Percentiles rank a stretch among this genome's conserved stretches.
Conservation (phyloP, 2,113 vertebrate genomes). For the Centropus bengalensis region DNA sequence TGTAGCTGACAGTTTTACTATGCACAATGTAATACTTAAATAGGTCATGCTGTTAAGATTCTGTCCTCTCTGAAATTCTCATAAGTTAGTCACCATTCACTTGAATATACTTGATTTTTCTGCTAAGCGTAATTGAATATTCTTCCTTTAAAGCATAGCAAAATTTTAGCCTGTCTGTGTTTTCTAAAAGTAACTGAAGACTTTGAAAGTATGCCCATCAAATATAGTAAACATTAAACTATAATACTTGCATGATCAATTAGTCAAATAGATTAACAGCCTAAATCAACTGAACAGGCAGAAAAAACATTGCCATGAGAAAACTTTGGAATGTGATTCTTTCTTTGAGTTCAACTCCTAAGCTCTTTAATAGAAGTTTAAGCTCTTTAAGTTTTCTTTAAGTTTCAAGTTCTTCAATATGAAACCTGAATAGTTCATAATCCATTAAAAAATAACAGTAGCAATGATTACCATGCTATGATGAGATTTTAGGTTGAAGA, state of each 20-base stretch:
- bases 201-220: neutral
- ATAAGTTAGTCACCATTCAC: neutral
- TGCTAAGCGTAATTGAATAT: neutral
- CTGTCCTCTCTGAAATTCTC: neutral
- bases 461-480: neutral
- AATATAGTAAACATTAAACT: neutral
- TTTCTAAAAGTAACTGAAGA: neutral
- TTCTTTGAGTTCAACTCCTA: neutral
- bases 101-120: neutral
- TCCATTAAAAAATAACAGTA: neutral
- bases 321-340: neutral
- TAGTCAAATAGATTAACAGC: neutral
- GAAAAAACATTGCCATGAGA: conserved; percentile 14
- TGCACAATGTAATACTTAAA: neutral
- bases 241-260: neutral
- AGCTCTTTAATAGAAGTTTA: neutral
- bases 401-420: neutral
- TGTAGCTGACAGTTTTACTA: neutral
- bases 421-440: neutral
- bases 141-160: conserved; percentile 26
- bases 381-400: conserved; percentile 16
- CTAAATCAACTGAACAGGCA: neutral
- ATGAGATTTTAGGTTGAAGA: conserved; percentile 22
- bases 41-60: neutral
- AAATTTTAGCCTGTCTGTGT: neutral